Evolutionary conservation across 2,888 invertebrate species (phyloP), one percentile per base, ranked within the genome.

Genomic region (Laspeyria flexula): DNA sequence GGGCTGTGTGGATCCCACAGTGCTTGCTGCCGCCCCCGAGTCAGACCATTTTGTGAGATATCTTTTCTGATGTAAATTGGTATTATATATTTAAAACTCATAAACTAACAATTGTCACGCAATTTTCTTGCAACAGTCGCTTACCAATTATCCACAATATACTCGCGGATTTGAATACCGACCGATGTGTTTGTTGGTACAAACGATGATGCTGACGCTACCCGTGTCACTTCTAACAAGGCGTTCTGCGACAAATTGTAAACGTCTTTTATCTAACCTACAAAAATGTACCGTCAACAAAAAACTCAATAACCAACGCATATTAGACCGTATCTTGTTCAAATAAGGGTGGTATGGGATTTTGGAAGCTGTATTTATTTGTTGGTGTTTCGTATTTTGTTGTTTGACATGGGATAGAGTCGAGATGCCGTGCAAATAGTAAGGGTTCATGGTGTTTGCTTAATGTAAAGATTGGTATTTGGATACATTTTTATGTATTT

Each of bases 141-240:
- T 10, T 13, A 21, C 13, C 10, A 34, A 16, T 10, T 12, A 15
- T 38, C 7, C 18, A 29, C 15, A n/a, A 34, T 45, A 55, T 46
- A 2, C 1, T 25, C 35, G 12, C 25, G 46, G 65, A 66, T 73
- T 71, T 69, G 70, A 70, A 71, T 72, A 50, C 64, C 43, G 21
- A 55, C 60, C 68, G 64, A 72, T 72, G 61, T 68, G 53, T 70
- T 69, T 60, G 59, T 60, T 55, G 40, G 58, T 67, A 66, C 67
- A 69, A 61, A 70, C 67, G 72, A 73, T 73, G 73, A 73, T 70
- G 71, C 66, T 71, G 71, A 71, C 73, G 75, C 55, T 57, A 80
- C 84, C 85, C 84, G 61, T 72, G 81, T 85, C 84, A 84, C 69
- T 66, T 41, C 67, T 68, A 82, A 84, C 85, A 79, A 82, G 76